A percentile compares a stretch with the other conserved stretches of the same genome.
phyloP scores from a whole-genome alignment of 1,140 invertebrate species.

The Hycleus phaleratus region DNA sequence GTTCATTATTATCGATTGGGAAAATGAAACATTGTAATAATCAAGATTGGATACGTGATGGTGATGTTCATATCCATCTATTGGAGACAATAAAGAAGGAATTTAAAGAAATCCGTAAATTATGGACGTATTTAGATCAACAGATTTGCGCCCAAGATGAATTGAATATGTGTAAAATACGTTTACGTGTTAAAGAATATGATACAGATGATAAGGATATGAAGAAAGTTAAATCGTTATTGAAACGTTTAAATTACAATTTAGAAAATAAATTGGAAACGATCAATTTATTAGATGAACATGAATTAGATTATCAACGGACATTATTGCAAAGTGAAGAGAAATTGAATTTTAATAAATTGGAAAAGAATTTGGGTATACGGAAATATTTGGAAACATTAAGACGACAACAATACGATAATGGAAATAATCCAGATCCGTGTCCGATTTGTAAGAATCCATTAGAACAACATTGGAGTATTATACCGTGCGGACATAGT shows the following conservation, averaged over 20 bases:
- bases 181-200: constrained; percentile 47
- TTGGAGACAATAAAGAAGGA: constrained; percentile 59
- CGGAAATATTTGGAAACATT: constrained; percentile 42
- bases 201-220: constrained; percentile 21
- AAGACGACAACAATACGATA: constrained; percentile 38
- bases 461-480: constrained; percentile 55
- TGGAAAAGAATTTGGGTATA: constrained; percentile 43
- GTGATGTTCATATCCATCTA: constrained; percentile 48
- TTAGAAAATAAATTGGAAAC: constrained; percentile 36
- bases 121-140: constrained; percentile 55
- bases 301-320: constrained; percentile 38
- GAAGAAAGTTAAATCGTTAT: constrained; percentile 22
- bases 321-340: constrained; percentile 32
- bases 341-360: constrained; percentile 16
- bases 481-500: constrained; percentile 61
- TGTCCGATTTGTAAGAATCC: constrained; percentile 63
- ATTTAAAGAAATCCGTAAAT: constrained; percentile 52
- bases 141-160: constrained; percentile 61
- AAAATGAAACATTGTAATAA: no score
- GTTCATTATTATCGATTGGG: constrained; percentile 31
- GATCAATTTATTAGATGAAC: constrained; percentile 44
- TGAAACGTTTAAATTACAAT: constrained; percentile 30
- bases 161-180: constrained; percentile 63
- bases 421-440: constrained; percentile 41
- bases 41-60: constrained; percentile 44